Percentiles rank a stretch among this genome's conserved stretches.
Conservation (phyloP, 2,888 invertebrate species). For the Eilema caniola region DNA sequence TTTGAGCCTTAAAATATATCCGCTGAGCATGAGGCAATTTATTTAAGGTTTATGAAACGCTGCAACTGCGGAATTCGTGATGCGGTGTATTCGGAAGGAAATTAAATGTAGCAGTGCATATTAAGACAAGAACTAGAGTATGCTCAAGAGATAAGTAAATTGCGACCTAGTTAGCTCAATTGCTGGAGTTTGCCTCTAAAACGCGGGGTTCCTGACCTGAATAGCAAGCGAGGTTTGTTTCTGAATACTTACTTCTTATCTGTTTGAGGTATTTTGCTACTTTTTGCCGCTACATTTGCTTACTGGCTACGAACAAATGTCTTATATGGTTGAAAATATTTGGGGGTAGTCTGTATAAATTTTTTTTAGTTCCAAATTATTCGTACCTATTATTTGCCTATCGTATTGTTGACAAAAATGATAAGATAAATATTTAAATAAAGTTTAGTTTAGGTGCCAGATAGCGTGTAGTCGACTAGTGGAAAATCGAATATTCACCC, state of each 20-base stretch:
- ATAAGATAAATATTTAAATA: too few relatives aligned
- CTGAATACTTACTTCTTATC: constrained; percentile 45
- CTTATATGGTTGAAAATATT: not conserved
- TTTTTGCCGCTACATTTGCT: constrained; percentile 15
- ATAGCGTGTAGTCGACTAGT: too few relatives aligned
- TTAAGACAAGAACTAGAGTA: constrained; percentile 48
- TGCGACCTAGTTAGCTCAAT: constrained; percentile 56
- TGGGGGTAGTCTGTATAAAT: not conserved
- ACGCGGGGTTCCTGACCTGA: constrained; percentile 44
- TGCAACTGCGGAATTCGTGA: constrained; percentile 40
- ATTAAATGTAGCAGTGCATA: constrained; percentile 48
- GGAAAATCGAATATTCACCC: too few relatives aligned
- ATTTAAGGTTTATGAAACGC: constrained; percentile 25
- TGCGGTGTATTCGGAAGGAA: constrained; percentile 41
- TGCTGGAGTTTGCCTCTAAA: constrained; percentile 54
- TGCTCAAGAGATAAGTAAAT: constrained; percentile 53
- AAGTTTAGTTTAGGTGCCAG: too few relatives aligned
- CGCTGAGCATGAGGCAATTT: constrained; percentile 17
- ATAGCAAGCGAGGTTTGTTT: constrained; percentile 49
- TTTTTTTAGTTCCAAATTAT: too few relatives aligned
- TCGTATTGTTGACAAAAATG: not conserved
- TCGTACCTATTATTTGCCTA: too few relatives aligned
- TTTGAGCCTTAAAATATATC: constrained; percentile 40
- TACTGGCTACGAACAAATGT: not conserved
- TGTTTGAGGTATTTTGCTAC: constrained; percentile 27